Evolutionary conservation across 2,888 invertebrate genomes (phyloP), one percentile per base, ranked within the genome.

Genomic region (Eulithis prunata): DNA sequence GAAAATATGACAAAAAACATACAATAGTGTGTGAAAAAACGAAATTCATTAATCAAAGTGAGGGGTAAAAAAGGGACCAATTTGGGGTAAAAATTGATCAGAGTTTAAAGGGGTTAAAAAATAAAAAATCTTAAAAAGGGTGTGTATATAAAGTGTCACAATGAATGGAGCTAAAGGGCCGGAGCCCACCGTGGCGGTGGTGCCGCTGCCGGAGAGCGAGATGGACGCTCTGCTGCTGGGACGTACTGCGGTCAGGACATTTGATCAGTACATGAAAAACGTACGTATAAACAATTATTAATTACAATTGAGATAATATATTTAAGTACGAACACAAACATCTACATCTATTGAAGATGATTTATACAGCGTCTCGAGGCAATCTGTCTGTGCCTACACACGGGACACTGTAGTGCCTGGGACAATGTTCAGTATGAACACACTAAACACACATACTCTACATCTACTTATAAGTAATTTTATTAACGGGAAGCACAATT

Each of bases 161-260:
- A 64, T 64, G 60, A 64, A 8, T 43, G 55, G 4, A 8, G 57
- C 38, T 79, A 87, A 88, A 63, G 87, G 93, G 38, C 86, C 89
- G 3, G 93, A 92, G 71, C 94, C 94, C 68, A 94, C 94, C 71
- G 94, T 94, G 84, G 93, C 94, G 8, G 94, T 95, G 85, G 93
- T 95, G 58, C 93, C 95, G 49, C 94, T 95, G 46, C 94, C 95
- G 8, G 96, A 96, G 86, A 95, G 96, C 75, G 96, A 96, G 93
- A 96, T 96, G 96, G 96, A 96, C 83, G 96, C 96, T 55, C 88
- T 96, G 75, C 94, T 96, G 72, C 94, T 96, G 62, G 96, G 96
- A 73, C 93, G 96, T 82, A 96, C 96, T 58, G 95, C 96, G 96
- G 96, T 96, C 94, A 96, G 96, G 94, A 88, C 88, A 72, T 93